phyloP scores from a whole-genome alignment of 1,140 invertebrate genomes.

The Formica selysi region DNA sequence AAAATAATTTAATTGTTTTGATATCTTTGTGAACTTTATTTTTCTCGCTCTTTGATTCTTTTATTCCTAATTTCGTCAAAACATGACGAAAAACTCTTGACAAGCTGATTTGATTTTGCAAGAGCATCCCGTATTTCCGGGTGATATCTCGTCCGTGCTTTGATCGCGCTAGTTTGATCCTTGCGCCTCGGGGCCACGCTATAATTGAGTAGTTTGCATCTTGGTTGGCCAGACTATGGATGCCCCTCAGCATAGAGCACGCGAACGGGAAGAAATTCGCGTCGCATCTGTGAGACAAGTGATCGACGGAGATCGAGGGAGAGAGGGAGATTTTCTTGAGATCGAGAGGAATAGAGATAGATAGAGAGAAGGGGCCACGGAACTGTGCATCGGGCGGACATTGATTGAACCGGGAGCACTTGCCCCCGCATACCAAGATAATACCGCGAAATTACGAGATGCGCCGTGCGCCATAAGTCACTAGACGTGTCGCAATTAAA shows the following conservation, averaged over 20 bases:
- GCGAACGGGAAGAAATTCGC: constrained; percentile 64
- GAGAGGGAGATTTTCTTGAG: constrained; percentile 6
- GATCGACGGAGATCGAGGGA: constrained; percentile 20
- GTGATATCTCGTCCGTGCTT: constrained; percentile 19
- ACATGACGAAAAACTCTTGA: not conserved
- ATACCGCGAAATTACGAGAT: constrained; percentile 82
- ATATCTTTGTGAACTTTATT: not conserved
- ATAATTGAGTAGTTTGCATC: constrained; percentile 85
- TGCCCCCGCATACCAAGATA: constrained; percentile 82
- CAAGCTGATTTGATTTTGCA: constrained; percentile 15
- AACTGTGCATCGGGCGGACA: constrained; percentile 72
- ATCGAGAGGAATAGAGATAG: not conserved
- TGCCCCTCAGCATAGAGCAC: constrained; percentile 73
- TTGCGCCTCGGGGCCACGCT: constrained; percentile 74
- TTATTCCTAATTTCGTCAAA: not conserved
- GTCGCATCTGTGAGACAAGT: constrained; percentile 14
- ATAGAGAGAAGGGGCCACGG: constrained; percentile 3
- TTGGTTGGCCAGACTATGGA: constrained; percentile 69
- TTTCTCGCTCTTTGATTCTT: not conserved
- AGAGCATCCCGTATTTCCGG: constrained; percentile 36
- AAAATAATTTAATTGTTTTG: not conserved
- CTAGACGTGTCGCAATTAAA: constrained; percentile 80
- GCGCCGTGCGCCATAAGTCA: constrained; percentile 67
- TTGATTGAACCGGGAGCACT: constrained; percentile 83
- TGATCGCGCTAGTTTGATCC: constrained; percentile 58